Percentiles rank a stretch among this genome's conserved stretches.
phyloP scores from a whole-genome alignment of 1,140 invertebrate species.

The Drosophila melanica region DNA sequence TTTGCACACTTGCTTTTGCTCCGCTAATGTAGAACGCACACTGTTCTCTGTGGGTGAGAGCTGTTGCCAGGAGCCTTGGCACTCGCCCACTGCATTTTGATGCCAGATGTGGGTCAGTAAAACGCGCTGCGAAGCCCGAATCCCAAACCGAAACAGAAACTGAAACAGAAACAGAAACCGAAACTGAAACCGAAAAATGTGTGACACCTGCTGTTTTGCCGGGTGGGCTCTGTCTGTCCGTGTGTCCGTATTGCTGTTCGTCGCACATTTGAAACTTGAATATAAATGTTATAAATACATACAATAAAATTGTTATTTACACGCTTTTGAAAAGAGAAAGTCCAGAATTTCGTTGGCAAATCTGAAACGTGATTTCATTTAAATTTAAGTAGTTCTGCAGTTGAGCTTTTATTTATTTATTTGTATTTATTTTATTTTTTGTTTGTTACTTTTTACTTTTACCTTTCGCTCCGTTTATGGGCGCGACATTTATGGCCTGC shows the following conservation, averaged over 20 bases:
- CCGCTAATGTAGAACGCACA: slow-evolving; percentile 50
- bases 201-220: slow-evolving; percentile 56
- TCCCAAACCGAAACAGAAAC: slow-evolving; percentile 51
- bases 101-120: slow-evolving; percentile 78
- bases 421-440: slow-evolving; percentile 19
- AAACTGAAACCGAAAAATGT: slow-evolving; percentile 52
- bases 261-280: slow-evolving; percentile 51
- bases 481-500: slow-evolving; percentile 42
- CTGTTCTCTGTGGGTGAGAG: slow-evolving; percentile 45
- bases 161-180: slow-evolving; percentile 11
- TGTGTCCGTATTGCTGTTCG: slow-evolving; percentile 44
- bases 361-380: slow-evolving; percentile 69
- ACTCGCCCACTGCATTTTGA: slow-evolving; percentile 66
- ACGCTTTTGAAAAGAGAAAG: slow-evolving; percentile 80
- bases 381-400: slow-evolving; percentile 50
- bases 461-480: slow-evolving; percentile 33
- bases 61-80: slow-evolving; percentile 67
- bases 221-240: slow-evolving; percentile 23
- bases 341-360: slow-evolving; percentile 51
- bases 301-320: slow-evolving; percentile 82
- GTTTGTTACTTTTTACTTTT: slow-evolving; percentile 32
- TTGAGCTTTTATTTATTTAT: slow-evolving; percentile 50
- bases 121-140: slow-evolving; percentile 51
- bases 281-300: slow-evolving; percentile 75
- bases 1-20: slow-evolving; percentile 71